These are phyloP conservation scores for Amaurobius ferox DNA, from an alignment of 2,888 invertebrate species.

Conservation along the genomic window DNA sequence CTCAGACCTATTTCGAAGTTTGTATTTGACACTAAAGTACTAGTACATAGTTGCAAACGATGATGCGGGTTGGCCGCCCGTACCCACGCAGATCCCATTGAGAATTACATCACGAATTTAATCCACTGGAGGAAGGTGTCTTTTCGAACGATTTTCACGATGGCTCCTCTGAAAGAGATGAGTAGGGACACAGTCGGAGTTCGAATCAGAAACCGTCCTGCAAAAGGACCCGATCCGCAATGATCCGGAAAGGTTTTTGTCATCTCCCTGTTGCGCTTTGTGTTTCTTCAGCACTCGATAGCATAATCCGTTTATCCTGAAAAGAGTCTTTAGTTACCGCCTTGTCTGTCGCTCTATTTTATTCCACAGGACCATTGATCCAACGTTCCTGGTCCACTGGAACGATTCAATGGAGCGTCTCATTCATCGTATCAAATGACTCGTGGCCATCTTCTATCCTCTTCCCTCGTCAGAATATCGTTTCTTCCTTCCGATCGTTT, in stretches of 20 bases:
- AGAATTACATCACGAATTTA: slow-evolving; percentile 1
- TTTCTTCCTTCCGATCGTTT: slow-evolving; percentile 26
- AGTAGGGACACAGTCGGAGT: background rate
- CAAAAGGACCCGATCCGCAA: slow-evolving; percentile 42
- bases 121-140: slow-evolving; percentile 40
- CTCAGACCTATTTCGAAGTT: too few relatives aligned
- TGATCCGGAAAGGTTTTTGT: slow-evolving; percentile 63
- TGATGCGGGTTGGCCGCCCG: too few relatives aligned
- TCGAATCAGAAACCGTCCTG: slow-evolving; percentile 53
- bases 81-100: slow-evolving; percentile 28
- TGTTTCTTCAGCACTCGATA: slow-evolving; percentile 37
- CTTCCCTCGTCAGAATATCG: slow-evolving; percentile 4
- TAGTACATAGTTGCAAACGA: too few relatives aligned
- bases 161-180: slow-evolving; percentile 6
- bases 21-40: too few relatives aligned
- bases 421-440: slow-evolving; percentile 40
- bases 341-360: slow-evolving; percentile 37
- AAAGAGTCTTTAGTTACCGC: slow-evolving; percentile 39
- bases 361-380: slow-evolving; percentile 8
- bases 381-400: slow-evolving; percentile 29
- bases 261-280: slow-evolving; percentile 52
- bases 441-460: slow-evolving; percentile 35
- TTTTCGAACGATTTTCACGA: slow-evolving; percentile 25
- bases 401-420: background rate
- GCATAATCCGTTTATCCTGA: slow-evolving; percentile 54